Evolutionary conservation across 1,140 invertebrate genomes (phyloP).

Genomic region (Cardiocondyla obscurior): DNA sequence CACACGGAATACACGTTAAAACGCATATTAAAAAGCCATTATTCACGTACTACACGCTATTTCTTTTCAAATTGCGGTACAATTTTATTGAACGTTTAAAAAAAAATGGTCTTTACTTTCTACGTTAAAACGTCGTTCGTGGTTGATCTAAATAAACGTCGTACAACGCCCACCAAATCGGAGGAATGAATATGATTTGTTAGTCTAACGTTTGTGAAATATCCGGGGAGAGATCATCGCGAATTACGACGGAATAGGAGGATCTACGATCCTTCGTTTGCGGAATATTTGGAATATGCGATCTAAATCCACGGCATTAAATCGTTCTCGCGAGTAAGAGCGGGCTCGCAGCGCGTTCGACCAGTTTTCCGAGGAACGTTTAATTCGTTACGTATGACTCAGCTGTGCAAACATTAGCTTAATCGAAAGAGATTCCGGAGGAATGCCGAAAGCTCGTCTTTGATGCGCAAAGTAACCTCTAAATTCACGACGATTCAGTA

Average conservation of each 20-base stretch:
- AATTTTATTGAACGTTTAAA: background rate
- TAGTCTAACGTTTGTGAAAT: conserved; percentile 27
- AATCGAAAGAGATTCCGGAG: conserved; percentile 29
- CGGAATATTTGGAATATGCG: conserved; percentile 23
- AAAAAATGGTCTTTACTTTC: background rate
- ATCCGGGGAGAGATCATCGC: conserved; percentile 18
- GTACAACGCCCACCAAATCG: background rate
- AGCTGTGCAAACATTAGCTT: conserved; percentile 42
- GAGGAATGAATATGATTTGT: conserved; percentile 25
- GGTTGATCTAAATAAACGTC: background rate
- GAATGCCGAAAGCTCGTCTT: conserved; percentile 35
- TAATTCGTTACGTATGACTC: conserved; percentile 53
- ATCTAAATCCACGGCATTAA: conserved; percentile 35
- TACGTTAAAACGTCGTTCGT: background rate
- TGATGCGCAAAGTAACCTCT: conserved; percentile 31
- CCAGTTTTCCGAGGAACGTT: conserved; percentile 16
- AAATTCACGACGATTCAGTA: conserved; percentile 10
- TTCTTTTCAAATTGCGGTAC: background rate
- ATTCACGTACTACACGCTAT: background rate
- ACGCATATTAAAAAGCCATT: background rate
- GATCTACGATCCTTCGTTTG: conserved; percentile 33
- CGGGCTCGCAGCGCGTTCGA: conserved; percentile 10
- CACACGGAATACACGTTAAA: background rate
- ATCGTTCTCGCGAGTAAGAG: conserved; percentile 33
- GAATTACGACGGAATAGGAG: conserved; percentile 39